A percentile compares a stretch with the other conserved stretches of the same genome.
phyloP scores from a whole-genome alignment of 2,797 vertebrate genomes.

The Gallirallus australis region DNA sequence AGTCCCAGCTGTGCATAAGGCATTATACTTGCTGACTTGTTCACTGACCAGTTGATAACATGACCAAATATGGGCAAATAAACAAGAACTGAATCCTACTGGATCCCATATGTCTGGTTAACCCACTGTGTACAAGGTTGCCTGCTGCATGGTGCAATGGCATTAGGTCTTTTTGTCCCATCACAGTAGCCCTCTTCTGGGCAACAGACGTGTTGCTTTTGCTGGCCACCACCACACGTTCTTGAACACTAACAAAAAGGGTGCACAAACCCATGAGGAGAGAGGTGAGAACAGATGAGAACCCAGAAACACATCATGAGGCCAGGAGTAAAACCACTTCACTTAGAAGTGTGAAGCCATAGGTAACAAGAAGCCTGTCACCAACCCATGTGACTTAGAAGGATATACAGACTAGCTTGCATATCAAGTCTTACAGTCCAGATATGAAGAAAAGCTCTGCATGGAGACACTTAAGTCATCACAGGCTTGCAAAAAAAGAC shows the following conservation, averaged over 20 bases:
- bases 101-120: constrained; percentile 80
- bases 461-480: background rate
- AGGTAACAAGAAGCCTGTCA: background rate
- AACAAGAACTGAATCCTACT: constrained; percentile 28
- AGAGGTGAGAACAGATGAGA: background rate
- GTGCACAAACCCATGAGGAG: background rate
- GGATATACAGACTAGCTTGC: background rate
- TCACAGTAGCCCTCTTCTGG: constrained; percentile 80
- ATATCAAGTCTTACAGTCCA: background rate
- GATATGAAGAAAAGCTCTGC: background rate
- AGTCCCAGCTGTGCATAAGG: background rate
- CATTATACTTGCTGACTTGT: background rate
- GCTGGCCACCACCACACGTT: constrained; percentile 85
- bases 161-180: constrained; percentile 77
- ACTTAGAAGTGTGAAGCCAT: background rate
- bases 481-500: background rate
- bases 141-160: constrained; percentile 72
- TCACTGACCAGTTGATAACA: background rate
- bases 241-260: constrained; percentile 83
- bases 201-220: constrained; percentile 82
- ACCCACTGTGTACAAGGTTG: constrained; percentile 85
- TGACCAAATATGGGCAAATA: background rate
- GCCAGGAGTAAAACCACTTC: background rate
- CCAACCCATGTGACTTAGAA: background rate
- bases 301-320: background rate